A percentile compares a stretch with the other conserved stretches of the same genome.
Evolutionary conservation across 2,113 vertebrate genomes (phyloP).

Genomic region (Syngnathoides biaculeatus): DNA sequence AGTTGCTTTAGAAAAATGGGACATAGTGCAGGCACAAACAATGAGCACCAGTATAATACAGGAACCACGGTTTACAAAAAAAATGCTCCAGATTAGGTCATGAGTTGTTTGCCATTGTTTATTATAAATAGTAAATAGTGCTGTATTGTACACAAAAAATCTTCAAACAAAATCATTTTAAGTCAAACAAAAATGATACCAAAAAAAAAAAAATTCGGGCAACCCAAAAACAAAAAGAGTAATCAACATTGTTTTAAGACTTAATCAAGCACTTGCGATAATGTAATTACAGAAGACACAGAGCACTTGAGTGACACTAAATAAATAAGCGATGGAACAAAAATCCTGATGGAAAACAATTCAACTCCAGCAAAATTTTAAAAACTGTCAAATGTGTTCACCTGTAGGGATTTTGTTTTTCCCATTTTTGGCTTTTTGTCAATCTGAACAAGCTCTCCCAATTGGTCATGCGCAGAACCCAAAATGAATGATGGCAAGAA

Average conservation of each 20-base stretch:
- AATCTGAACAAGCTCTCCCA: slow-evolving; percentile 44
- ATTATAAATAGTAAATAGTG: slow-evolving; percentile 83
- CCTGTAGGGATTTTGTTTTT: slow-evolving; percentile 41
- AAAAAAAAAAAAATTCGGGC: slow-evolving; percentile 31
- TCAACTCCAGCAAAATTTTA: slow-evolving; percentile 47
- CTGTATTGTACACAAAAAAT: slow-evolving; percentile 75
- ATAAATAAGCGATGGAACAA: slow-evolving; percentile 63
- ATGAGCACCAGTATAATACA: not conserved
- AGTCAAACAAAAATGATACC: slow-evolving; percentile 55
- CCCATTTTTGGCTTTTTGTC: slow-evolving; percentile 46
- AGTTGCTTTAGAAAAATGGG: too few relatives aligned
- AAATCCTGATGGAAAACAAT: slow-evolving; percentile 43
- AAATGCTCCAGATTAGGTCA: slow-evolving; percentile 16
- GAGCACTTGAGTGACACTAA: slow-evolving; percentile 52
- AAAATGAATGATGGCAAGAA: slow-evolving; percentile 28
- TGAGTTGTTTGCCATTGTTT: slow-evolving; percentile 62
- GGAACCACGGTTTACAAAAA: not conserved
- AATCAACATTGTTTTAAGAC: slow-evolving; percentile 60
- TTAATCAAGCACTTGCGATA: slow-evolving; percentile 39
- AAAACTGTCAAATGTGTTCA: slow-evolving; percentile 41
- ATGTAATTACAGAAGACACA: slow-evolving; percentile 32
- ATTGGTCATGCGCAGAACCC: slow-evolving; percentile 52
- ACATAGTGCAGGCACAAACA: too few relatives aligned
- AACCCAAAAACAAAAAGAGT: slow-evolving; percentile 40
- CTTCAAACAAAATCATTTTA: slow-evolving; percentile 66